Evolutionary conservation across 2,797 vertebrate species (phyloP), one percentile per base, ranked within the genome.

Genomic region (Sebastes glaucus): DNA sequence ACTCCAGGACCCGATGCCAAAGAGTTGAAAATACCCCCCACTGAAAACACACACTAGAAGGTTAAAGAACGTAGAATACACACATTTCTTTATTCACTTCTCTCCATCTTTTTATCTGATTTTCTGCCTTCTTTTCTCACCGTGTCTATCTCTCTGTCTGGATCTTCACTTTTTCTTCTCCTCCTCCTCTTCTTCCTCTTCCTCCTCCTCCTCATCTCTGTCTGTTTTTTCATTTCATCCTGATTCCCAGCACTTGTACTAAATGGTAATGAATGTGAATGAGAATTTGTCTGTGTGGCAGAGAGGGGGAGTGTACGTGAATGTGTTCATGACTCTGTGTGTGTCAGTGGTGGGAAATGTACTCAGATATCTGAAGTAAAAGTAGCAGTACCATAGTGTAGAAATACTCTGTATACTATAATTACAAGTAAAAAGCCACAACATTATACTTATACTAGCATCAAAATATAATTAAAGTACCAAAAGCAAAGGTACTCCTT

Each of bases 261-360:
- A 82, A 85, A 89, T 77, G 72, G 76, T 68, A 77, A 88, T 91
- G 87, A 87, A 88, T 91, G 74, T 82, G 76, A 89, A 88, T 85
- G 69, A 83, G 82, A 66, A 18, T 25, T 74, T 65, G 76, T 69
- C 53, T 46, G 55, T 84, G 77, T 28, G 35, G 20, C 56, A 66
- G 20, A 56, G 9, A 46, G 68, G 59, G 28, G 22, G 56, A 73
- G 71, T 70, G 56, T 73, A 67, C 66, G 64, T 69, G 64, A 33
- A 6, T 52, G 62, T 78, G 38, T 30, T 14, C n/a, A n/a, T 38
- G 59, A 52, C n/a, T 62, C n/a, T 73, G 18, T 84, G 65, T 74
- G 16, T 53, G 23, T 69, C 18, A 59, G 20, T 30, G 55, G 46
- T 61, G 74, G 20, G 20, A 22, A 25, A 66, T 22, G 6, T 49